Percentiles rank a stretch among this genome's conserved stretches.
Evolutionary conservation across 2,888 invertebrate genomes (phyloP).

Genomic region (Fragum whitleyi): DNA sequence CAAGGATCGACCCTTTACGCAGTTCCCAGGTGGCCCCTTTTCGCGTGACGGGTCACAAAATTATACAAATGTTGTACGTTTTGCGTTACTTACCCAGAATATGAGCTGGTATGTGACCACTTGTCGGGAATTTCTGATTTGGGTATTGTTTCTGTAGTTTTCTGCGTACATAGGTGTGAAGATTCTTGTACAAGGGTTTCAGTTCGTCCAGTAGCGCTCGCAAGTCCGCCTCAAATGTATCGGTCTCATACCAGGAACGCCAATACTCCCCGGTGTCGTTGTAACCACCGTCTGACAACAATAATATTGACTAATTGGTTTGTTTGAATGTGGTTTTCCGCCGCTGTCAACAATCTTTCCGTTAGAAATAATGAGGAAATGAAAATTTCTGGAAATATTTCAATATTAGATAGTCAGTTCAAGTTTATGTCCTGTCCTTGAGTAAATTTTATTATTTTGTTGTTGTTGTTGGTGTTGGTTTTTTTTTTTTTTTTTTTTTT

Average conservation of each 20-base stretch:
- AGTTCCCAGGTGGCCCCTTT: no score
- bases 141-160: conserved; percentile 90
- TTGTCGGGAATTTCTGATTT: conserved; percentile 87
- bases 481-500: no score
- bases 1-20: no score
- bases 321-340: neutral
- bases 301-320: neutral
- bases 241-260: conserved; percentile 93
- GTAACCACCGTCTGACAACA: conserved; percentile 88
- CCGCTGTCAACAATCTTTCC: no score
- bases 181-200: conserved; percentile 91
- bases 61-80: no score
- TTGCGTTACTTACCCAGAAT: conserved; percentile 90
- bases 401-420: no score
- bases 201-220: conserved; percentile 86
- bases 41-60: no score
- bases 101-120: conserved; percentile 94
- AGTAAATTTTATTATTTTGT: no score
- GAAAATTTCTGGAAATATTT: no score
- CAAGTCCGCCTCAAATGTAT: conserved; percentile 88
- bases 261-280: conserved; percentile 95
- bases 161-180: conserved; percentile 92
- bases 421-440: no score
- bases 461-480: no score
- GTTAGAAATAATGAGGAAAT: no score